phyloP scores from a whole-genome alignment of 2,113 vertebrate species.

The Silurus meridionalis region DNA sequence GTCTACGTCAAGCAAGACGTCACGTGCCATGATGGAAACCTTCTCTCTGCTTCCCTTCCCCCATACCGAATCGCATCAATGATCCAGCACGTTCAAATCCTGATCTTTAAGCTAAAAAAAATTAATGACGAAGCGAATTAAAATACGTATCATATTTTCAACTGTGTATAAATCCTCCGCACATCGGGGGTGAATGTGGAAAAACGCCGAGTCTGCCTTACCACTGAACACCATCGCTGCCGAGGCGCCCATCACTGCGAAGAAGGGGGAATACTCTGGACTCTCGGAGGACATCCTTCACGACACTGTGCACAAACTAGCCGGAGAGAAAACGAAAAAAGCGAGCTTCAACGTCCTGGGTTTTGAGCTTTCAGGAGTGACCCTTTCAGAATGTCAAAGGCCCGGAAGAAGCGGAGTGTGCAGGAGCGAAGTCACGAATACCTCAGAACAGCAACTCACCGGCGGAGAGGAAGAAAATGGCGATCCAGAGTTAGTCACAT shows the following conservation, averaged over 20 bases:
- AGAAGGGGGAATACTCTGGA: slow-evolving; percentile 92
- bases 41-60: slow-evolving; percentile 43
- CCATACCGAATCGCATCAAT: slow-evolving; percentile 24
- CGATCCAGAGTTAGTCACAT: slow-evolving; percentile 76
- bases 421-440: slow-evolving; percentile 33
- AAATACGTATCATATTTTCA: background rate
- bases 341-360: background rate
- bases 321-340: slow-evolving; percentile 25
- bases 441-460: slow-evolving; percentile 47
- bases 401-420: background rate
- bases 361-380: background rate
- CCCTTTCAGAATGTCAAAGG: slow-evolving; percentile 13
- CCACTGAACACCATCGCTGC: slow-evolving; percentile 95
- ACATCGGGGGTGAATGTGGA: background rate
- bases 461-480: slow-evolving; percentile 77
- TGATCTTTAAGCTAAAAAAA: background rate
- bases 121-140: background rate
- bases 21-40: slow-evolving; percentile 54
- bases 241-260: slow-evolving; percentile 93
- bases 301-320: slow-evolving; percentile 49
- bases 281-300: slow-evolving; percentile 67
- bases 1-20: slow-evolving; percentile 51
- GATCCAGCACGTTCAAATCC: background rate
- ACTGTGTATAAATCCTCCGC: background rate
- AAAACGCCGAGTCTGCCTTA: slow-evolving; percentile 62